These are phyloP conservation scores for Prunella himalayana DNA, from an alignment of 2,113 vertebrate genomes.

Conservation along the genomic window DNA sequence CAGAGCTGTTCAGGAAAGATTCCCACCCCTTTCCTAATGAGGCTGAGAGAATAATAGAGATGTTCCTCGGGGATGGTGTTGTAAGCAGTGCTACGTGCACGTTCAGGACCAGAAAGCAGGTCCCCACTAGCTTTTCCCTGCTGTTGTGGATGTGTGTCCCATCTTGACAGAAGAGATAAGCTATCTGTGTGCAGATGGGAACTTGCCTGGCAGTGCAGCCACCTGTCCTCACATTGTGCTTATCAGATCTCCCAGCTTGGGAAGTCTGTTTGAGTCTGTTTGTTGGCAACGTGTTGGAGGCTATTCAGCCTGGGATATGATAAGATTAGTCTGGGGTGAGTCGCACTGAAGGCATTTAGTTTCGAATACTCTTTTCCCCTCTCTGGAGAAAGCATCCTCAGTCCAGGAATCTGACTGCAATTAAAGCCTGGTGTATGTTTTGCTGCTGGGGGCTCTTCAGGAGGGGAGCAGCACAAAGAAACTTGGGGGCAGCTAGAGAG, in stretches of 20 bases:
- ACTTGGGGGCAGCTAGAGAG: neutral
- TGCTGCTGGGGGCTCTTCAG: neutral
- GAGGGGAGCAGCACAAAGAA: neutral
- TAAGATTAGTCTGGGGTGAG: slow-evolving; percentile 1
- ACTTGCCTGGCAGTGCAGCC: neutral
- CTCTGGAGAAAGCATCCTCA: neutral
- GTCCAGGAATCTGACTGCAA: neutral
- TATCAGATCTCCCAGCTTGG: neutral
- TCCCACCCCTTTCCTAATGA: slow-evolving; percentile 20
- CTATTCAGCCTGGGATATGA: neutral
- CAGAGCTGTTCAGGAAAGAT: neutral
- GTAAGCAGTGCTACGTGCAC: neutral
- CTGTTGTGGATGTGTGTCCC: slow-evolving; percentile 1
- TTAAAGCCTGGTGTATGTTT: neutral
- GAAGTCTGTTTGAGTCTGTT: neutral
- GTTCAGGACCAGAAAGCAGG: neutral
- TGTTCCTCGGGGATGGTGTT: neutral
- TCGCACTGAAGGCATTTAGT: neutral
- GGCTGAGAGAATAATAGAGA: neutral
- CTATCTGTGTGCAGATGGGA: neutral
- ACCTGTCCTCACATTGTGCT: neutral
- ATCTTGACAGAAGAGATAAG: slow-evolving; percentile 49
- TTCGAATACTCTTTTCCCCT: neutral
- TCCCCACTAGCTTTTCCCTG: slow-evolving; percentile 1
- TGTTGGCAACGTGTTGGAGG: neutral